phyloP scores from a whole-genome alignment of 2,888 invertebrate genomes.

The Phytoseiulus persimilis region DNA sequence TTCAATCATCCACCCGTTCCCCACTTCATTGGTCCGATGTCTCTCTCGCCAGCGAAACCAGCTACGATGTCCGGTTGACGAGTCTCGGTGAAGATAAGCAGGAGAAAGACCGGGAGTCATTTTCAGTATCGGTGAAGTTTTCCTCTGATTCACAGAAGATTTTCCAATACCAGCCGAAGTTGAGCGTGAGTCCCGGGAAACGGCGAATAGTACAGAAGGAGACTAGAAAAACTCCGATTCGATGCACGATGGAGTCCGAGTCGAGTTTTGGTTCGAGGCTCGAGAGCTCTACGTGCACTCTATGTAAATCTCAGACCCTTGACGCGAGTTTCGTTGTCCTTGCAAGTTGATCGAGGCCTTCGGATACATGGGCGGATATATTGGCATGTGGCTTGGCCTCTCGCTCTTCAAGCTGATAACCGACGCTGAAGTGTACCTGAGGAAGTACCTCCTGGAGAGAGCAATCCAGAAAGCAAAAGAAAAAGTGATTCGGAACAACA shows the following conservation, averaged over 20 bases:
- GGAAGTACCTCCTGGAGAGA: conserved; percentile 26
- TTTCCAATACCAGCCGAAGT: conserved; percentile 18
- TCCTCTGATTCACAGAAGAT: conserved; percentile 35
- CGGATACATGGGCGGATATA: conserved; percentile 36
- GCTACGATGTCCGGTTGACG: conserved; percentile 20
- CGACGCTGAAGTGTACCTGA: conserved; percentile 7
- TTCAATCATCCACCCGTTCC: too few species aligned
- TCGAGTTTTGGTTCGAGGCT: not conserved
- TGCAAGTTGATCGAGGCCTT: conserved; percentile 23
- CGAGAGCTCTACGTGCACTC: too few species aligned
- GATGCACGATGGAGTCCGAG: not conserved
- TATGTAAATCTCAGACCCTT: too few species aligned
- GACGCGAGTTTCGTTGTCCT: not conserved
- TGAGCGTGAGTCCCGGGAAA: not conserved
- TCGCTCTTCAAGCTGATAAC: conserved; percentile 17
- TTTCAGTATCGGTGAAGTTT: conserved; percentile 28
- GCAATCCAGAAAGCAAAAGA: conserved; percentile 11
- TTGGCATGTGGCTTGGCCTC: conserved; percentile 28
- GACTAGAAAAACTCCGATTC: too few species aligned
- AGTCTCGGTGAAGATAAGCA: conserved; percentile 18
- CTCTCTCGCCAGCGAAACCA: not conserved
- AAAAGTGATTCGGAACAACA: not conserved
- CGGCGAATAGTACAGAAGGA: too few species aligned
- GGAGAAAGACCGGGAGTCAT: conserved; percentile 9
- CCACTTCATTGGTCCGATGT: too few species aligned